These are phyloP conservation scores for Penaeus vannamei DNA, from an alignment of 1,140 invertebrate genomes.

Conservation along the genomic window DNA sequence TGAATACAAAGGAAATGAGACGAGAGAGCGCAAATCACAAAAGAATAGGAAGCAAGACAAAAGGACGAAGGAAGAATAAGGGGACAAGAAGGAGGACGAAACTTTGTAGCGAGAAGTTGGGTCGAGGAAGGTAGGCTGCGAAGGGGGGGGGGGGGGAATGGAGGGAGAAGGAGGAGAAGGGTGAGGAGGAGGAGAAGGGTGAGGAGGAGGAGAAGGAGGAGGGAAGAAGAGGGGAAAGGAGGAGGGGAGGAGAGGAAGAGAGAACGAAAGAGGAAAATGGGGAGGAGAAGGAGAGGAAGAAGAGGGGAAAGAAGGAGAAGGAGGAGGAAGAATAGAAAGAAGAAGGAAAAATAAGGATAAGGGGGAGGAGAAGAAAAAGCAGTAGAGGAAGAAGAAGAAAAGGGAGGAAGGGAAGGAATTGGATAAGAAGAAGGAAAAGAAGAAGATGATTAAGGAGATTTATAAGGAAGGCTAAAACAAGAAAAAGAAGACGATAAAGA, in stretches of 20 bases:
- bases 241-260: neutral
- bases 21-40: neutral
- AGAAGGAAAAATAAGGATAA: neutral
- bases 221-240: neutral
- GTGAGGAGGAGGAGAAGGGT: neutral
- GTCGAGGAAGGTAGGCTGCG: too few relatives aligned
- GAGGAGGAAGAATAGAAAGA: neutral
- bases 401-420: neutral
- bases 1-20: neutral
- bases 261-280: neutral
- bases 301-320: neutral
- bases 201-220: too few relatives aligned
- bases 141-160: neutral
- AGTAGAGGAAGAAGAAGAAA: neutral
- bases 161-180: too few relatives aligned
- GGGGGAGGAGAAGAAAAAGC: neutral
- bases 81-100: too few relatives aligned
- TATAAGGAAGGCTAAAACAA: too few relatives aligned
- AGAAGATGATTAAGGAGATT: neutral
- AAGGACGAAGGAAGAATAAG: neutral
- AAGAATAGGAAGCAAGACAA: neutral
- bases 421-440: neutral
- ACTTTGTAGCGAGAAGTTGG: too few relatives aligned
- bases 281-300: constrained; percentile 4
- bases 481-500: neutral